Base-by-base conservation (phyloP, 2,797 vertebrate species). In the Lutjanus argentimaculatus region DNA sequence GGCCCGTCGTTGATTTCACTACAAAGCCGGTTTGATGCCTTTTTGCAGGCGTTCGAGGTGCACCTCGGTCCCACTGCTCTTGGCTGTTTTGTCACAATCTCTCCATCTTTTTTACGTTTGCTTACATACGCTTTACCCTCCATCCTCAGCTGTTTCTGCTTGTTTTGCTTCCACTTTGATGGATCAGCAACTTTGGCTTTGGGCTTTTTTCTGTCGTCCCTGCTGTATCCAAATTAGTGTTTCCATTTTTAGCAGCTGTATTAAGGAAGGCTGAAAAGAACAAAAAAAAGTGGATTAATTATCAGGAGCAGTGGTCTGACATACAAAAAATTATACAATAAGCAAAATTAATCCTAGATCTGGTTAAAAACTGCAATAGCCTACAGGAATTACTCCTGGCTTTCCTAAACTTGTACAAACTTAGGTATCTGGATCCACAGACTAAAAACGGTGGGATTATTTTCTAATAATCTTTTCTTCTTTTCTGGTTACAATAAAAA, bases 141-240 rank as follows among this genome's bases (percentile, higher is more conserved):
- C 87, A 89, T 89, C 65, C 85, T 88, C 80, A 89, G 80, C 71
- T 82, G 87, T n/a, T 91, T 91, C 80, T 86, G 89, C 77, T 53
- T 73, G 72, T 91, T 91, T 71, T 83, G 87, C 51, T 82, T 89
- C 89, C 85, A 88, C 56, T 68, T 85, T 13, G 78, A 73, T 2
- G 84, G 79, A 72, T 89, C 87, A 51, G 72, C n/a, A 0, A 52
- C 25, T 81, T 76, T 86, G 66, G 56, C 48, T 71, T 75, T 83
- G 70, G 40, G 6, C 7, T 45, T 71, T 68, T 83, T 81, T 52
- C 64, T 84, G 51, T 45, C 25, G 57, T 4, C 0, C 25, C 55
- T 7, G 42, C 11, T 30, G 61, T 77, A 6, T 85, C 75, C 59
- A 55, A n/a, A 79, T 30, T 9, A 30, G 16, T 22, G 72, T 49